These are phyloP conservation scores for Pyralis farinalis DNA, from an alignment of 2,888 invertebrate genomes.

Conservation along the genomic window DNA sequence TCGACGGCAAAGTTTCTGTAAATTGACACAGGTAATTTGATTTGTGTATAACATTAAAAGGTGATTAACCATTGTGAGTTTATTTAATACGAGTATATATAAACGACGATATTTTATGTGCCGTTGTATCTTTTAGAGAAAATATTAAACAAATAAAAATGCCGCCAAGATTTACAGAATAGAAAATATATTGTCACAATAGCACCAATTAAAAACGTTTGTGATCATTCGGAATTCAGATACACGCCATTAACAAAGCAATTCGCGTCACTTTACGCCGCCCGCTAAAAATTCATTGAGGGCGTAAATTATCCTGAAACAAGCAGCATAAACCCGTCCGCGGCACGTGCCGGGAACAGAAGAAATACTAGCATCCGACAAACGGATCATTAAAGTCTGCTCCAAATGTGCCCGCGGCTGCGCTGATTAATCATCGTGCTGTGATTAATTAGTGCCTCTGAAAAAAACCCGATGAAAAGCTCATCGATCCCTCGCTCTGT, in stretches of 20 bases:
- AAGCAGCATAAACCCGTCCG: constrained; percentile 48
- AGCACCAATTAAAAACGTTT: constrained; percentile 6
- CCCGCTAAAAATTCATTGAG: constrained; percentile 44
- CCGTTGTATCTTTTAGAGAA: background rate
- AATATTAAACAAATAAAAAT: background rate
- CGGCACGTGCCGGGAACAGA: constrained; percentile 42
- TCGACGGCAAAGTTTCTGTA: constrained; percentile 7
- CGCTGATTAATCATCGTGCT: constrained; percentile 66
- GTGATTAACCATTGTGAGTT: constrained; percentile 5
- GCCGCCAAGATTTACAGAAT: background rate
- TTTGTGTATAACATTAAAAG: constrained; percentile 3
- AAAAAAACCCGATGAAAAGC: constrained; percentile 47
- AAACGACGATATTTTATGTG: background rate
- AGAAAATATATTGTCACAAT: constrained; percentile 6
- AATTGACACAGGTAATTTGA: constrained; percentile 9
- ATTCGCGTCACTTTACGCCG: constrained; percentile 25
- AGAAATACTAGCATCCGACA: constrained; percentile 57
- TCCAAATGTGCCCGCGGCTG: constrained; percentile 58
- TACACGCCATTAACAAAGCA: constrained; percentile 25
- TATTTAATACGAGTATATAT: background rate
- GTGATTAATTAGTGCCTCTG: constrained; percentile 60
- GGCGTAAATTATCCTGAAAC: constrained; percentile 43
- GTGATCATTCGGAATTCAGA: constrained; percentile 21
- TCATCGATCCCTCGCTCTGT: constrained; percentile 39
- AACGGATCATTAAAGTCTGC: constrained; percentile 67